Conservation (phyloP, 2,888 invertebrate genomes). For the Tipula confusa region DNA sequence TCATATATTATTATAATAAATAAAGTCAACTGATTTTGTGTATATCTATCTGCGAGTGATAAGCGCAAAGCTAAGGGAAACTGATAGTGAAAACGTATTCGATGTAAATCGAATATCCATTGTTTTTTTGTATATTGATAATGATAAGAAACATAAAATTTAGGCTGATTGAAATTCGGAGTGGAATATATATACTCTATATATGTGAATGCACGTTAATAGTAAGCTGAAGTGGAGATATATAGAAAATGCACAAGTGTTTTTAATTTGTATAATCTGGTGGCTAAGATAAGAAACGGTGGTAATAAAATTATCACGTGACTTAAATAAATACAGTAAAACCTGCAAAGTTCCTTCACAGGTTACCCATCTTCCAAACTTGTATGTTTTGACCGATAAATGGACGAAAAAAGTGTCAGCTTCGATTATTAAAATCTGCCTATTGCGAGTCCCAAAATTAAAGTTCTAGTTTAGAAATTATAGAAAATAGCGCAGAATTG, state of each 20-base stretch:
- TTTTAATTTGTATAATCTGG: background rate
- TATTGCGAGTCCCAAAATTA: too few relatives aligned
- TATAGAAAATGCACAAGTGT: background rate
- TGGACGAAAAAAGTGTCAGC: too few relatives aligned
- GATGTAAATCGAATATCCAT: background rate
- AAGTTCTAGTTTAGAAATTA: too few relatives aligned
- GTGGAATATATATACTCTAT: background rate
- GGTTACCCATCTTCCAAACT: too few relatives aligned
- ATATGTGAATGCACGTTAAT: background rate
- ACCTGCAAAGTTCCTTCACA: too few relatives aligned
- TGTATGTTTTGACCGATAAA: too few relatives aligned
- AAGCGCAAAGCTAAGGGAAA: background rate
- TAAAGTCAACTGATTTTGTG: background rate
- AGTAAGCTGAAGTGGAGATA: background rate
- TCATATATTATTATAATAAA: too few relatives aligned
- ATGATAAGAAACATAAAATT: background rate
- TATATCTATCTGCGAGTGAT: background rate
- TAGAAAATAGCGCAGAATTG: too few relatives aligned
- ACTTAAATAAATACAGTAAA: too few relatives aligned
- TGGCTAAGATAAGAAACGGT: background rate
- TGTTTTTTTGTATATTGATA: background rate
- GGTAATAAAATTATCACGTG: background rate
- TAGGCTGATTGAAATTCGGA: background rate
- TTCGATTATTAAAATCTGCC: too few relatives aligned
- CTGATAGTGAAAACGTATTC: background rate